Evolutionary conservation across 2,797 vertebrate genomes (phyloP), one percentile per base, ranked within the genome.

Genomic region (Uromys caudimaculatus): DNA sequence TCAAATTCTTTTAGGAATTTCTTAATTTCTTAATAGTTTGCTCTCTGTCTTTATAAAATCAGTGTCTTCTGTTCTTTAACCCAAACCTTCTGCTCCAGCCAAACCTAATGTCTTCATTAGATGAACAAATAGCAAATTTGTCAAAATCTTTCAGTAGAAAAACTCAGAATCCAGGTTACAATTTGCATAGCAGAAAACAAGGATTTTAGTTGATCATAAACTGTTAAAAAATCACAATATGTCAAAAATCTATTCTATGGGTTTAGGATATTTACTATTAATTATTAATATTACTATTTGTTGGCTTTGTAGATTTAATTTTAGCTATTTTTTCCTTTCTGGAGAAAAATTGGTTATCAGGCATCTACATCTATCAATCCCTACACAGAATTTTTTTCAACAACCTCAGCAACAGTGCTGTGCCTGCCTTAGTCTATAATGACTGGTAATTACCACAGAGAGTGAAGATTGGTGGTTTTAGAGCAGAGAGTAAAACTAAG

Each of bases 111-210:
- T 47, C 35, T 91, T 84, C 3, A 32, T 82, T 24, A 93, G 23
- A 88, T 35, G 58, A 90, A 64, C 8, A 56, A 56, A 52, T 2
- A 58, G 6, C 52, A 17, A 64, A 77, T 86, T 56, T 52, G 44
- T 78, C 24, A 69, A 32, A 89, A 78, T 7, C 11, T 62, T 89
- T 92, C 41, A 76, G 35, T n/a, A 69, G 29, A 13, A 41, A 54
- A 91, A 92, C 38, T 23, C 69, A 77, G n/a, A 85, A 79, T 96
- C 17, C 5, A 75, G 11, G 88, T 78, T 50, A 82, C 35, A 93
- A 67, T 78, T 54, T 73, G 3, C 10, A 12, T 29, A 73, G 41
- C 69, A 44, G 56, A 29, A 47, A 75, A n/a, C 29, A 60, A 76
- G 19, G 17, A 82, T 29, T 87, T 38, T 62, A 93, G 47, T 85